phyloP scores from a whole-genome alignment of 2,113 vertebrate genomes.

The Pterophyllum scalare region DNA sequence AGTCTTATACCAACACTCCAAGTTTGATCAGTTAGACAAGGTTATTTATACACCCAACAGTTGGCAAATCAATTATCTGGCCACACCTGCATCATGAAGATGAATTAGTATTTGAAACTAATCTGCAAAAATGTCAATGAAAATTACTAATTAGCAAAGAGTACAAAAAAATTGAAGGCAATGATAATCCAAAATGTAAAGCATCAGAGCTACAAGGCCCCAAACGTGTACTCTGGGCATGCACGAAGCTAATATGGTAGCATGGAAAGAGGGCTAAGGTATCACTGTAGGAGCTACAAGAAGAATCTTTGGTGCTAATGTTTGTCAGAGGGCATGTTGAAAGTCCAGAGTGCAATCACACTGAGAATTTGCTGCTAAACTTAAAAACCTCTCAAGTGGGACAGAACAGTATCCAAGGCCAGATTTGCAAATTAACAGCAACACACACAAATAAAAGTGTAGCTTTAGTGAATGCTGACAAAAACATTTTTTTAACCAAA shows the following conservation, averaged over 20 bases:
- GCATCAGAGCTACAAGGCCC: background rate
- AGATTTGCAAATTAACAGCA: background rate
- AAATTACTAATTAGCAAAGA: background rate
- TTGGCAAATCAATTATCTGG: background rate
- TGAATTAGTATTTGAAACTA: background rate
- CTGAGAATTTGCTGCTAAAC: slow-evolving; percentile 7
- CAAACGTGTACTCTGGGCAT: background rate
- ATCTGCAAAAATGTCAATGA: background rate
- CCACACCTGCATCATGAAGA: background rate
- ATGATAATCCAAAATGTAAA: background rate
- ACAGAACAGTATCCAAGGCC: background rate
- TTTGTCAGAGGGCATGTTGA: background rate
- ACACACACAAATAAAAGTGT: background rate
- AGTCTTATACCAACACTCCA: background rate
- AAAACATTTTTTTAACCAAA: no score
- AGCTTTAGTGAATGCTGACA: background rate
- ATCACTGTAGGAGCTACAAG: background rate
- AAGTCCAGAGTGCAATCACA: slow-evolving; percentile 7
- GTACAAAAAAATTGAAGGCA: background rate
- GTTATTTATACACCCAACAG: background rate
- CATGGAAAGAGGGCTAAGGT: background rate
- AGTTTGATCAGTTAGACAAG: background rate
- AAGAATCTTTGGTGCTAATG: background rate
- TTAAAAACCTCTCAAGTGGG: background rate
- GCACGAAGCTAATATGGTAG: background rate